These are phyloP conservation scores for Ostrea edulis DNA, from an alignment of 1,140 invertebrate species.

Conservation along the genomic window DNA sequence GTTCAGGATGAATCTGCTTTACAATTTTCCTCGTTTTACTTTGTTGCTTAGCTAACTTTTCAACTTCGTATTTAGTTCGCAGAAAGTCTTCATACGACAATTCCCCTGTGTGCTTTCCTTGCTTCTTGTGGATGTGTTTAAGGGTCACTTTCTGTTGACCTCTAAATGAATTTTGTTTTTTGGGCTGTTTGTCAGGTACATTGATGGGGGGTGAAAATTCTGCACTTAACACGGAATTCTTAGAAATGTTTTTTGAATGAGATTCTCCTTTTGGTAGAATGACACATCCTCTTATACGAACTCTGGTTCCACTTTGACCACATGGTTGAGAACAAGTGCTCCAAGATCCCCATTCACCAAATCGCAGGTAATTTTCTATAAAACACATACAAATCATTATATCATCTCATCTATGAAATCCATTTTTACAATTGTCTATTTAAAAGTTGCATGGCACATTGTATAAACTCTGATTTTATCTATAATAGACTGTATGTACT, in stretches of 20 bases:
- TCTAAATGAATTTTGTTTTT: neutral
- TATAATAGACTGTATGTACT: conserved; percentile 17
- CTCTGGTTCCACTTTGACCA: neutral
- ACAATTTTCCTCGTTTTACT: neutral
- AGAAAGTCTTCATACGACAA: neutral
- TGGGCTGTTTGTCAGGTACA: neutral
- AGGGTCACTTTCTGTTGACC: neutral
- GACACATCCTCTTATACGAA: neutral
- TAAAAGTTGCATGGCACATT: neutral
- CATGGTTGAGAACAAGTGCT: conserved; percentile 24
- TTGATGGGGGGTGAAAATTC: neutral
- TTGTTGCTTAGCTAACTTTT: neutral
- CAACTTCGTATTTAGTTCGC: neutral
- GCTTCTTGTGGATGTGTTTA: neutral
- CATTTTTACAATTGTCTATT: too few species aligned
- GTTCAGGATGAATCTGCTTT: neutral
- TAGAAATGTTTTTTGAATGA: neutral
- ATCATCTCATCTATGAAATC: too few species aligned
- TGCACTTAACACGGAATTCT: neutral
- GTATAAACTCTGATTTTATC: neutral
- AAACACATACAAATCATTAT: neutral
- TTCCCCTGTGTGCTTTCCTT: neutral
- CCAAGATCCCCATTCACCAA: conserved; percentile 29
- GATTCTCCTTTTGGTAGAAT: neutral
- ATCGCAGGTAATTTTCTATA: neutral